Conservation (phyloP, 53 echinoderm and acorn worm genomes). For the Pentamera pediparva region DNA sequence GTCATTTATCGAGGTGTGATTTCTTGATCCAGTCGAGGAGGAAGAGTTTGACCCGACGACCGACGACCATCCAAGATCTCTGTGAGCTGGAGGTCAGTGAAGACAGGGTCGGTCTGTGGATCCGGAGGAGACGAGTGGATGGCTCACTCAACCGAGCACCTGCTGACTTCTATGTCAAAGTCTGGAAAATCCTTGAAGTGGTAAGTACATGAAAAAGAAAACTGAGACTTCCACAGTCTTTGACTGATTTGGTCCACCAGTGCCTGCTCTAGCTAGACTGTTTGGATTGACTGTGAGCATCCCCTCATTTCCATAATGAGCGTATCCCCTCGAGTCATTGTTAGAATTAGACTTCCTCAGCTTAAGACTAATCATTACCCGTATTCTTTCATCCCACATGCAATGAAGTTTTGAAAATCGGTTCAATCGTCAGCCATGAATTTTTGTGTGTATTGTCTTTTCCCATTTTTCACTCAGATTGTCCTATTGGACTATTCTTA, state of each 20-base stretch:
- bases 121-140: constrained; percentile 74
- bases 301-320: too few species aligned
- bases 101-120: constrained; percentile 82
- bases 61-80: constrained; percentile 34
- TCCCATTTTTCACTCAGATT: too few species aligned
- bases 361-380: too few species aligned
- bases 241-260: not conserved
- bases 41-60: constrained; percentile 14
- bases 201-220: constrained; percentile 18
- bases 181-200: constrained; percentile 90
- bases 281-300: too few species aligned
- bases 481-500: too few species aligned
- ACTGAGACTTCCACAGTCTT: not conserved
- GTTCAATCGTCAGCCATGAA: too few species aligned
- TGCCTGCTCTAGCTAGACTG: too few species aligned
- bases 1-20: not conserved
- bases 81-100: constrained; percentile 54
- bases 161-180: constrained; percentile 82
- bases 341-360: too few species aligned
- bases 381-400: too few species aligned
- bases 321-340: too few species aligned
- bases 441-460: too few species aligned
- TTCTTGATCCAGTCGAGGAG: constrained; percentile 3
- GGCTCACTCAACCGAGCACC: constrained; percentile 93
- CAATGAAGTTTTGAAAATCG: too few species aligned